Evolutionary conservation across 2,113 vertebrate genomes (phyloP).

Genomic region (Cercocebus atys): DNA sequence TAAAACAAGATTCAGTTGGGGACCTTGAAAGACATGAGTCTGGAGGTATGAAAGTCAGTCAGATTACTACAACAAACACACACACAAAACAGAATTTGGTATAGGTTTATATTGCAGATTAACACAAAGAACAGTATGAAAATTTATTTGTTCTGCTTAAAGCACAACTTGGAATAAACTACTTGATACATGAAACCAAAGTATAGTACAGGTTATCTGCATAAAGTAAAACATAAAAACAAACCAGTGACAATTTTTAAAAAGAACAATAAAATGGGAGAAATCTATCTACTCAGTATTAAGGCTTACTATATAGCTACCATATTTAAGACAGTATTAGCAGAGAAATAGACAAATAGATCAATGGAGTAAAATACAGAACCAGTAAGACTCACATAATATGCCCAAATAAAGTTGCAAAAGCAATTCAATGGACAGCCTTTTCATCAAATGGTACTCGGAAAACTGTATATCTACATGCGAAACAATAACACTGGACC

Average conservation of each 20-base stretch:
- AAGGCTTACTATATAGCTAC: background rate
- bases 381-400: background rate
- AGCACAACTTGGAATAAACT: constrained; percentile 15
- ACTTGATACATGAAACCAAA: background rate
- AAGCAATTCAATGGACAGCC: background rate
- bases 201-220: background rate
- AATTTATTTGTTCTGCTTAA: constrained; percentile 14
- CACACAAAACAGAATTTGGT: background rate
- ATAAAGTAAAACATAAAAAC: constrained; percentile 20
- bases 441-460: background rate
- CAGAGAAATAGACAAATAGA: background rate
- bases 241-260: background rate
- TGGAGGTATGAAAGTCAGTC: background rate
- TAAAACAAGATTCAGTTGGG: constrained; percentile 22
- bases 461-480: background rate
- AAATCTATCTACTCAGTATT: background rate
- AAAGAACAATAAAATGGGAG: background rate
- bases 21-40: background rate
- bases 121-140: background rate
- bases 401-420: background rate
- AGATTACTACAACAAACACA: background rate
- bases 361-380: background rate
- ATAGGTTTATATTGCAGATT: constrained; percentile 23
- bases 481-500: background rate
- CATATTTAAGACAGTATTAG: background rate